These are phyloP conservation scores for Nephrotoma appendiculata DNA, from an alignment of 2,888 invertebrate genomes.

Conservation along the genomic window DNA sequence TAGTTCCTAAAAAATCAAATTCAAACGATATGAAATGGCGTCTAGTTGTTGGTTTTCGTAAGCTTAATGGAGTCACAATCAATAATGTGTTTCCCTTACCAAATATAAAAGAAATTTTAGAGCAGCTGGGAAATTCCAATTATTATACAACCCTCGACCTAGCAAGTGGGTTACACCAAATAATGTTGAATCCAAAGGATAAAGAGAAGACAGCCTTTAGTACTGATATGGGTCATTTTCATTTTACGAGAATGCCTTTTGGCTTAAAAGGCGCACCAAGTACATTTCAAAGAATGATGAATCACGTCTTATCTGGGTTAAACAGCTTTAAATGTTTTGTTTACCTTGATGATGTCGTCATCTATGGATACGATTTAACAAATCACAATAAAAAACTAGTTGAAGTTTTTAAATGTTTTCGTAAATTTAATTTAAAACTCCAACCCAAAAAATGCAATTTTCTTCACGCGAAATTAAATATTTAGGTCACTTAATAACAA, in stretches of 20 bases:
- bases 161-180: too few relatives aligned
- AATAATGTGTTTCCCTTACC: too few relatives aligned
- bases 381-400: slow-evolving; percentile 1
- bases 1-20: not conserved
- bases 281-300: too few relatives aligned
- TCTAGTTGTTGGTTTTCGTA: not conserved
- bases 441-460: not conserved
- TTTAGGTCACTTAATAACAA: not conserved
- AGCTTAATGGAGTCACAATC: too few relatives aligned
- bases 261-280: too few relatives aligned
- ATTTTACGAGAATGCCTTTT: too few relatives aligned
- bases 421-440: not conserved
- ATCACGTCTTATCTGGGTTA: not conserved
- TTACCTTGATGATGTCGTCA: not conserved
- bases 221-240: too few relatives aligned
- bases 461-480: not conserved
- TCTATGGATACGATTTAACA: not conserved
- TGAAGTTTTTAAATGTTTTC: not conserved
- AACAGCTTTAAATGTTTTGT: not conserved
- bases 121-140: not conserved
- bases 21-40: not conserved
- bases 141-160: not conserved
- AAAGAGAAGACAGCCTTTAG: too few relatives aligned
- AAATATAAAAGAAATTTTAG: not conserved
- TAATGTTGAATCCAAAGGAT: too few relatives aligned